Base-by-base conservation (phyloP, 2,888 invertebrate species). In the Polydrusus tereticollis region DNA sequence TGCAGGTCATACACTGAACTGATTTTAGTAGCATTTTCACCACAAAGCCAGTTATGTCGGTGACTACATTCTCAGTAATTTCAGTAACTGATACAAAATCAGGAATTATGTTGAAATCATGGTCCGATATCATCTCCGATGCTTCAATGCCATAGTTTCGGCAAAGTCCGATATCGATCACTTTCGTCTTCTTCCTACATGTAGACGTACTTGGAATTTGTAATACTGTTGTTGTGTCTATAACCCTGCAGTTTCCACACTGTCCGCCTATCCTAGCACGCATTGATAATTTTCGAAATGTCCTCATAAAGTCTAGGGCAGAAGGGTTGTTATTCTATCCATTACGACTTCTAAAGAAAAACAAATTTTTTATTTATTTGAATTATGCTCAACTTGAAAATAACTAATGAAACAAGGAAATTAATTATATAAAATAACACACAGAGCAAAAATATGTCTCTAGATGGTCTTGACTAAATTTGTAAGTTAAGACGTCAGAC, bases 251-350 rank as follows among this genome's bases (percentile, higher is more conserved):
- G 20, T 72, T 72, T 18, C 72, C 72, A 43, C 72, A 59, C 5
- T 43, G 16, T 16, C 58, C 69, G 26, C 43, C 26, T n/a, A 72
- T 38, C 2, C 21, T 41, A 0, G 50, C 21, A 47, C 47, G 12
- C 33, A 66, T 36, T 12, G 66, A 36, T 16, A 65, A 26, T 18
- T n/a, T 55, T 12, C 43, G 50, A 43, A 69, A 72, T 3, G 72
- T 10, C 12, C 38, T 16, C 20, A 55, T 50, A 29, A 72, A 69
- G 20, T 69, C 63, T 16, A 72, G 12, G 29, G 72, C 57, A 6
- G 72, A 43, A 1, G 72, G 69, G 55, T 63, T 69, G 33, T 72
- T 72, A 33, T 69, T 72, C 69, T 69, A 69, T n/a, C 72, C 72
- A 58, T 72, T 72, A 7, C 72, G 36, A 16, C 14, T 33, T 52